Conservation (phyloP, 1,140 invertebrate genomes). For the Drosophila nikananu region DNA sequence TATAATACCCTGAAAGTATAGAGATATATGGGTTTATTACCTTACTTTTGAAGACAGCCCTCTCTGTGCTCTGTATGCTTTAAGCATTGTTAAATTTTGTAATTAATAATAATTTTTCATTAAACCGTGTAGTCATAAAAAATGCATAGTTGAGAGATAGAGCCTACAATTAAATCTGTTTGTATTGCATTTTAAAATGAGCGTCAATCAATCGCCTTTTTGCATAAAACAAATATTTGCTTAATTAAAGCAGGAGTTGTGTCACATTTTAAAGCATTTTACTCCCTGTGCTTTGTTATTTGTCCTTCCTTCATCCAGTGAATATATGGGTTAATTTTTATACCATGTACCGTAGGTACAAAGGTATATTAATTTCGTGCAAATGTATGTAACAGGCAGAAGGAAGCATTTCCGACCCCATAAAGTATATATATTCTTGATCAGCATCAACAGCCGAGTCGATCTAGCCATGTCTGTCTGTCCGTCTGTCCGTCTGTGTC, state of each 20-base stretch:
- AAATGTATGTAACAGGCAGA: too few species aligned
- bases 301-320: not conserved
- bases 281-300: too few species aligned
- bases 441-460: too few species aligned
- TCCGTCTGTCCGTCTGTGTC: too few species aligned
- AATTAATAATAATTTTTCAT: not conserved
- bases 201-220: not conserved
- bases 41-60: not conserved
- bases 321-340: not conserved
- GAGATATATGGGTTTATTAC: not conserved
- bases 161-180: not conserved
- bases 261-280: not conserved
- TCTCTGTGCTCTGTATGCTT: not conserved
- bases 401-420: too few species aligned
- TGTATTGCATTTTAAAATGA: not conserved
- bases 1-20: too few species aligned
- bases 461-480: too few species aligned
- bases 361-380: too few species aligned
- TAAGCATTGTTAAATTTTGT: not conserved
- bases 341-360: too few species aligned
- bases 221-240: slow-evolving; percentile 14
- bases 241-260: slow-evolving; percentile 1
- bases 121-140: not conserved
- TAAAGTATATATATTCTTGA: too few species aligned
- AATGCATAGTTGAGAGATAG: too few species aligned